These are phyloP conservation scores for Mythimna ferrago DNA, from an alignment of 2,888 invertebrate genomes.

Conservation along the genomic window DNA sequence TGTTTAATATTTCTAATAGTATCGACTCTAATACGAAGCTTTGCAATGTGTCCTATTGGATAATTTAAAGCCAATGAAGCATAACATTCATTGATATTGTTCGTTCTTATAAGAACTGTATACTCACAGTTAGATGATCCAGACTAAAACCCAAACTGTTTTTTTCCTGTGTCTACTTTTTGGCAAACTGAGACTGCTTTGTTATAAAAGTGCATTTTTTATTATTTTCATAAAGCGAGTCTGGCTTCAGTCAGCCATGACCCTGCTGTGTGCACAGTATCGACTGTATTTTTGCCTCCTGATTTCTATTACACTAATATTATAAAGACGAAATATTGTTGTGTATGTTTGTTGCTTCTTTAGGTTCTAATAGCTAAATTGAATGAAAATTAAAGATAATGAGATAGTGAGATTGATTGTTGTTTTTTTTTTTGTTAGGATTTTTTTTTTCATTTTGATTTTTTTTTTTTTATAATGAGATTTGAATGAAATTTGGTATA, in stretches of 20 bases:
- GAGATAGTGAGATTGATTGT: too few species aligned
- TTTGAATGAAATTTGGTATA: too few species aligned
- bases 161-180: neutral
- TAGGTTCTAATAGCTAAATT: too few species aligned
- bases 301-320: too few species aligned
- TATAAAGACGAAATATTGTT: too few species aligned
- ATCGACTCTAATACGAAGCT: slow-evolving; percentile 11
- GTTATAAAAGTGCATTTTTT: neutral
- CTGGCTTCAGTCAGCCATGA: neutral
- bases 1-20: slow-evolving; percentile 17
- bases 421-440: too few species aligned
- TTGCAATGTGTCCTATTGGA: neutral
- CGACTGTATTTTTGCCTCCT: too few species aligned
- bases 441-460: too few species aligned
- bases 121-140: neutral
- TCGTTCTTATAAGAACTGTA: neutral
- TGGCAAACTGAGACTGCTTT: neutral
- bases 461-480: too few species aligned
- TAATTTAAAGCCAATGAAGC: neutral
- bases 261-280: neutral
- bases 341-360: too few species aligned
- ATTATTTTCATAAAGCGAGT: neutral
- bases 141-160: neutral
- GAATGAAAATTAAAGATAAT: too few species aligned
- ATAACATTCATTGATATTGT: neutral